A percentile compares a stretch with the other conserved stretches of the same genome.
Evolutionary conservation across 2,888 invertebrate genomes (phyloP).

Genomic region (Netelia inedita): DNA sequence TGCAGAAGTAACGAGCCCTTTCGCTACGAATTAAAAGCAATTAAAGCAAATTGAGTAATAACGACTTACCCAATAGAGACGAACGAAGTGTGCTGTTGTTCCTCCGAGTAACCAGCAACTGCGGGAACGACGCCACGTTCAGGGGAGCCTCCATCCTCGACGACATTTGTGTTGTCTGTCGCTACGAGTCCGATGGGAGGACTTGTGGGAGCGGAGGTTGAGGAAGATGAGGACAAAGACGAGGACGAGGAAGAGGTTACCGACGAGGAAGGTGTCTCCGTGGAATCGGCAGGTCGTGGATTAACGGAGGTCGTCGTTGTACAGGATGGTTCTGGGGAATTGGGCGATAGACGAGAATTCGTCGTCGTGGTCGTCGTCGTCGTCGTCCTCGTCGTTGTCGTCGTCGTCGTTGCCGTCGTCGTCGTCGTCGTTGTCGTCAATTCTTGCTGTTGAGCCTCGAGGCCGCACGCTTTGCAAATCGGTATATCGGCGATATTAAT

Average conservation of each 20-base stretch:
- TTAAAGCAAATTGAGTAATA: neutral
- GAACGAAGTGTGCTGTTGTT: constrained; percentile 63
- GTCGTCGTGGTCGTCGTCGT: neutral
- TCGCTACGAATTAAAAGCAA: neutral
- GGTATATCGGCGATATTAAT: constrained; percentile 31
- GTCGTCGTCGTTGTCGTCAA: constrained; percentile 32
- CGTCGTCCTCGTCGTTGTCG: too few species aligned
- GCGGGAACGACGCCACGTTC: constrained; percentile 20
- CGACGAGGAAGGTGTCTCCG: constrained; percentile 71
- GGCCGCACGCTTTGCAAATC: constrained; percentile 72
- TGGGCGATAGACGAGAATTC: constrained; percentile 4
- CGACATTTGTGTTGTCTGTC: constrained; percentile 39
- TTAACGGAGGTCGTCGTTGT: constrained; percentile 88
- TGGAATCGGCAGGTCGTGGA: constrained; percentile 59
- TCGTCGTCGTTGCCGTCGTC: constrained; percentile 17
- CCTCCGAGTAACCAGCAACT: constrained; percentile 49
- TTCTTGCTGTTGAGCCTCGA: constrained; percentile 20
- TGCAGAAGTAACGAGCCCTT: neutral
- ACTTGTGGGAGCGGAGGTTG: constrained; percentile 79
- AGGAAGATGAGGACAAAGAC: constrained; percentile 78
- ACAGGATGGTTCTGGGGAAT: constrained; percentile 23
- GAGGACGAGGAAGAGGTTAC: constrained; percentile 82
- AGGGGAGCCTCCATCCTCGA: constrained; percentile 34
- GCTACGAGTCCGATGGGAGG: constrained; percentile 77
- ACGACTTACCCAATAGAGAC: constrained; percentile 64